These are phyloP conservation scores for Spicauda simplicius DNA, from an alignment of 2,888 invertebrate genomes.

Conservation along the genomic window DNA sequence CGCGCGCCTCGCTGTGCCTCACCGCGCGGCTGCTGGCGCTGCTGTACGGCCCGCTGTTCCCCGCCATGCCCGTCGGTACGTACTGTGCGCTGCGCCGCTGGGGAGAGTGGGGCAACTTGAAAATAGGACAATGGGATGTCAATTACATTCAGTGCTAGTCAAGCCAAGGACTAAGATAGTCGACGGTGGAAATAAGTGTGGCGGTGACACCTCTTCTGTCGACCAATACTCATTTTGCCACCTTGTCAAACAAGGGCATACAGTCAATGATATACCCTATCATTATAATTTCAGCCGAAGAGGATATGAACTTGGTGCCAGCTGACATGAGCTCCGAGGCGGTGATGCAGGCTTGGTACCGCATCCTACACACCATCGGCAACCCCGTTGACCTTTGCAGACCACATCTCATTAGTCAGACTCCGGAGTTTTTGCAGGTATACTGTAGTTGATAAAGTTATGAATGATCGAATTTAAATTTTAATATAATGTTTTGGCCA, in stretches of 20 bases:
- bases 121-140: too few species aligned
- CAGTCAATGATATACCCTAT: too few species aligned
- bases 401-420: conserved; percentile 90
- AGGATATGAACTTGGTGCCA: conserved; percentile 93
- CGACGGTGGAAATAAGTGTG: too few species aligned
- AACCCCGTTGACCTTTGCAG: conserved; percentile 97
- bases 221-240: too few species aligned
- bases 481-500: too few species aligned
- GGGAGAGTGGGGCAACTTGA: conserved; percentile 95
- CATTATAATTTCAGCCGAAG: conserved; percentile 87
- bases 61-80: conserved; percentile 90
- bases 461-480: too few species aligned
- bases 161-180: too few species aligned
- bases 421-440: conserved; percentile 86
- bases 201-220: too few species aligned
- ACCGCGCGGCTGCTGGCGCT: conserved; percentile 93
- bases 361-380: conserved; percentile 96
- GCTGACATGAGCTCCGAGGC: conserved; percentile 94
- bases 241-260: too few species aligned
- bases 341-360: conserved; percentile 97
- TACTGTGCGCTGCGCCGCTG: conserved; percentile 93
- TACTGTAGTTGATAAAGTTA: neutral
- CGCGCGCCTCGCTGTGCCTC: conserved; percentile 94
- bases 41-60: conserved; percentile 95
- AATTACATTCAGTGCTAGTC: too few species aligned